Conservation (phyloP, 2,797 vertebrate species). For the Sebastes vulpes region DNA sequence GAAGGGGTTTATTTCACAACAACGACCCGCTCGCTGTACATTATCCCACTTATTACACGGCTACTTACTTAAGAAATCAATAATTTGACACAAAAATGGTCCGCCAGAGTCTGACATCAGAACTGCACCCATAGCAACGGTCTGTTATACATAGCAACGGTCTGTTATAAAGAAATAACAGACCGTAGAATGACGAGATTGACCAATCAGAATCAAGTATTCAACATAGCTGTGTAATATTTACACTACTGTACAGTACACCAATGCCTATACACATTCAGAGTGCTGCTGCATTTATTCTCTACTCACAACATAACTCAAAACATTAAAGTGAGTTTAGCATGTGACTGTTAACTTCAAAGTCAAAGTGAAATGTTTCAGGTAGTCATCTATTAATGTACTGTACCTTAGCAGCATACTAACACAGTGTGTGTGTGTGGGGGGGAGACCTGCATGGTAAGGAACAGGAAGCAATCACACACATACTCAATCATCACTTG, state of each 20-base stretch:
- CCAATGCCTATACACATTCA: neutral
- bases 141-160: too few relatives aligned
- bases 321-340: neutral
- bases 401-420: neutral
- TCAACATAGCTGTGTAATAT: too few relatives aligned
- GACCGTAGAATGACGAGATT: too few relatives aligned
- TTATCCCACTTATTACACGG: too few relatives aligned
- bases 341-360: neutral
- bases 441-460: slow-evolving; percentile 16
- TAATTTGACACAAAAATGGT: too few relatives aligned
- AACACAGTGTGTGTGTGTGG: neutral
- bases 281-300: neutral
- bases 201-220: too few relatives aligned
- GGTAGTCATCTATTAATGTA: neutral
- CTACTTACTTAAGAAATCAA: too few relatives aligned
- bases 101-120: too few relatives aligned
- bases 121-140: too few relatives aligned
- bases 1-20: too few relatives aligned
- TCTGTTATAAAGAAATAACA: too few relatives aligned
- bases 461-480: slow-evolving; percentile 1
- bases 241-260: neutral
- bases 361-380: neutral
- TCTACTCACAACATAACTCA: neutral
- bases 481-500: slow-evolving; percentile 33
- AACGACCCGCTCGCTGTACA: too few relatives aligned